Evolutionary conservation across 2,797 vertebrate genomes (phyloP).

Genomic region (Melanotaenia pygmaea): DNA sequence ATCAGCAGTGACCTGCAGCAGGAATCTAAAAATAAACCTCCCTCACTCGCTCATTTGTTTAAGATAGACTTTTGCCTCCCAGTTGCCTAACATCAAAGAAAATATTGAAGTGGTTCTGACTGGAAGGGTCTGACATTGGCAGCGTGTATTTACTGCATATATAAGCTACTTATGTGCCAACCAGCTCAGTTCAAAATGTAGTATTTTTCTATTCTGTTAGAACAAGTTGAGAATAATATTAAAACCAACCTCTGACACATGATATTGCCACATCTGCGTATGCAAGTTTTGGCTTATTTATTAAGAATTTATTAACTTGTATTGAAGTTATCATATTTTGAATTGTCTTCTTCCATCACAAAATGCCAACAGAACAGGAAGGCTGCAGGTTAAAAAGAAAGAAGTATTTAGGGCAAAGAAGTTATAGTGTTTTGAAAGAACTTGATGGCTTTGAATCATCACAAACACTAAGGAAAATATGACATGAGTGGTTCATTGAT

Average conservation of each 20-base stretch:
- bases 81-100: constrained; percentile 14
- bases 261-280: too few relatives aligned
- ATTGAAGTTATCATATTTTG: too few relatives aligned
- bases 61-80: constrained; percentile 23
- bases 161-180: neutral
- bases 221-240: neutral
- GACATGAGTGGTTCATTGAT: neutral
- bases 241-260: neutral
- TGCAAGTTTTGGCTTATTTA: neutral
- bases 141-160: constrained; percentile 1
- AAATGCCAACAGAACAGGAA: too few relatives aligned
- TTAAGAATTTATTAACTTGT: too few relatives aligned
- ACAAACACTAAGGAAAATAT: neutral
- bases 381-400: neutral
- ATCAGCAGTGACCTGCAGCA: constrained; percentile 29
- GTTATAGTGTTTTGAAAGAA: neutral
- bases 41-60: constrained; percentile 19
- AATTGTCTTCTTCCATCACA: too few relatives aligned
- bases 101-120: neutral
- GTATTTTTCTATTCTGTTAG: neutral
- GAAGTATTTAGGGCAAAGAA: neutral
- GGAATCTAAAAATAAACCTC: constrained; percentile 31
- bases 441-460: neutral
- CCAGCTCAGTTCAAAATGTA: neutral
- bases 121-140: neutral